Base-by-base conservation (phyloP, 2,888 invertebrate species). In the Cinara cedri region DNA sequence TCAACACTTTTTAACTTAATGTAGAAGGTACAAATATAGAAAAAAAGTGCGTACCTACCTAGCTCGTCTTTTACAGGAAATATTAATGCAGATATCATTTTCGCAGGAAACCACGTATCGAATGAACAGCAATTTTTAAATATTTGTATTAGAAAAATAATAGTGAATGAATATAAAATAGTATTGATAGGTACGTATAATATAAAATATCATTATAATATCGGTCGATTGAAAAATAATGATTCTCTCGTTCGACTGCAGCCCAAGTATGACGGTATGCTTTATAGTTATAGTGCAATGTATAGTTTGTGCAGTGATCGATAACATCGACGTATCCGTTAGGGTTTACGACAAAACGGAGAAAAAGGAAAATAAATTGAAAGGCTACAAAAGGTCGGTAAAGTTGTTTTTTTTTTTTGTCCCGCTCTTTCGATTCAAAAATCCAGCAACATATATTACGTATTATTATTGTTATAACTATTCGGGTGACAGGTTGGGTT, bases 401-500 rank as follows among this genome's bases (percentile, higher is more conserved):
- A 60, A 76, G 76, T 70, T 66, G 51, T 66, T 55, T 66, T 46
- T 44, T 75, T 51, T 55, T 42, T 44, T 55, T 44, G 14, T 42
- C 44, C 6, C 13, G 10, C 26, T n/a, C n/a, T n/a, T 65, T 65
- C 74, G 74, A 65, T 62, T 75, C 46, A 76, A 76, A 76, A 76
- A 76, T 66, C 62, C 10, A 26, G 24, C 19, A 63, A 63, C 66
- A 68, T 57, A 68, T 70, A 70, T 70, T 78, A 78, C 57, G 46
- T 76, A 49, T 66, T 78, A 78, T 70, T 78, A 70, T 78, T 78
- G 78, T 78, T 78, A 70, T 78, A 78, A 78, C 78, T 51, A 78
- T 78, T 60, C 78, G 78, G 78, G 70, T 68, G 68, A 68, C 76
- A 68, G 76, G 76, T 76, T 68, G 68, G 66, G 68, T 70, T 78